Evolutionary conservation across 2,113 vertebrate genomes (phyloP), one percentile per base, ranked within the genome.

Genomic region (Pyxicephalus adspersus): DNA sequence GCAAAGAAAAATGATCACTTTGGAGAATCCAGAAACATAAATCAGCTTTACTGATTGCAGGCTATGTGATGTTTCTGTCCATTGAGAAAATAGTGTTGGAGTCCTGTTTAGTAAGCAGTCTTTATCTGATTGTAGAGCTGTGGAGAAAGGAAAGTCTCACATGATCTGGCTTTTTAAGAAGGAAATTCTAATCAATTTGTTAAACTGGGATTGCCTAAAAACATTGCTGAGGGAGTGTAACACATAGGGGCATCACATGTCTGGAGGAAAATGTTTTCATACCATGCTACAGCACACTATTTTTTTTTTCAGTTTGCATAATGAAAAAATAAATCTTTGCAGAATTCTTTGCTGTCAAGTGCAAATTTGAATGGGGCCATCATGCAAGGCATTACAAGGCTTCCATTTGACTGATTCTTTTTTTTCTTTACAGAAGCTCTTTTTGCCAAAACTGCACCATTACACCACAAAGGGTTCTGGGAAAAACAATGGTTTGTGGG

Each of bases 181-280:
- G 79, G 79, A 64, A 74, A 81, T 51, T 8, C n/a, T 15, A 73
- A 64, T 81, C 70, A 81, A 81, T 81, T 81, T 81, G 68, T 57
- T 45, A 72, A 61, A 64, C 67, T 64, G 45, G 38, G 64, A 45
- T 73, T 74, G 20, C 20, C 7, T 13, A 74, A 18, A 64, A 67
- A 34, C 34, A 26, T 66, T 9, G 28, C 26, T 34, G 76, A 61
- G 19, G n/a, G 2, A 26, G 25, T 23, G 20, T 20, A 6, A 58
- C 17, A n/a, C 2, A 3, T n/a, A 54, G 71, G 54, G n/a, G 54
- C 0, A 22, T 60, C 71, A 38, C 51, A 60, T 29, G 67, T 16
- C 3, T 18, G 8, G 57, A 18, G 11, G 52, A 13, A 58, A 2
- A 58, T 58, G 57, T 9, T 58, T 11, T 58, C n/a, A 58, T n/a